Percentiles rank a stretch among this genome's conserved stretches.
phyloP scores from a whole-genome alignment of 2,113 vertebrate genomes.

The Cettia cetti region DNA sequence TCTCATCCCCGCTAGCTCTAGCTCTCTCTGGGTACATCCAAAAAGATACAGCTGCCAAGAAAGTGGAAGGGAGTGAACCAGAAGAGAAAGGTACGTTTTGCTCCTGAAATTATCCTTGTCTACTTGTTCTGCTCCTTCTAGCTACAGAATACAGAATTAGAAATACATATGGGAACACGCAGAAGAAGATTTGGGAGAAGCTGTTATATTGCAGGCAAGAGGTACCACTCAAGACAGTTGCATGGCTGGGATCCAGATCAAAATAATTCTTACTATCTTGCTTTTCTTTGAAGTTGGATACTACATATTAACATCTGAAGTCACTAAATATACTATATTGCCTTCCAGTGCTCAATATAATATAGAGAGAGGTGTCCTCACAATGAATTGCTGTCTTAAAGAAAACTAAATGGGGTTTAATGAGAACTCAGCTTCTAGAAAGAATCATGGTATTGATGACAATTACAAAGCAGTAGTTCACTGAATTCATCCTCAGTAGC shows the following conservation, averaged over 20 bases:
- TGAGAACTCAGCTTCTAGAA: constrained; percentile 47
- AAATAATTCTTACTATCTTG: neutral
- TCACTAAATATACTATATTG: neutral
- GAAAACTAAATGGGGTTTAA: constrained; percentile 2
- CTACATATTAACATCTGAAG: neutral
- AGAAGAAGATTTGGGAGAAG: neutral
- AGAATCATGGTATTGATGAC: constrained; percentile 49
- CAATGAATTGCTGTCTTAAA: neutral
- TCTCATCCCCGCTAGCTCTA: neutral
- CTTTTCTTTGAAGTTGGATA: neutral
- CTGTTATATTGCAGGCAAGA: neutral
- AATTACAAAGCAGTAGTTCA: constrained; percentile 70
- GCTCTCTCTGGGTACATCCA: constrained; percentile 27
- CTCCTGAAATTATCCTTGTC: constrained; percentile 19
- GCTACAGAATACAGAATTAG: neutral
- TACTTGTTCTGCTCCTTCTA: neutral
- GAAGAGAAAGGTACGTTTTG: constrained; percentile 51
- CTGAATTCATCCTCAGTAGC: neutral
- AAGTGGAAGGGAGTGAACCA: constrained; percentile 4
- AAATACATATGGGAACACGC: neutral
- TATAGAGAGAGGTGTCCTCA: neutral
- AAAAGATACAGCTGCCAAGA: constrained; percentile 43
- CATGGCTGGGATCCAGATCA: neutral
- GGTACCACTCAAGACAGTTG: neutral
- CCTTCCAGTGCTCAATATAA: neutral